Base-by-base conservation (phyloP, 2,797 vertebrate genomes). In the Amniataba percoides region DNA sequence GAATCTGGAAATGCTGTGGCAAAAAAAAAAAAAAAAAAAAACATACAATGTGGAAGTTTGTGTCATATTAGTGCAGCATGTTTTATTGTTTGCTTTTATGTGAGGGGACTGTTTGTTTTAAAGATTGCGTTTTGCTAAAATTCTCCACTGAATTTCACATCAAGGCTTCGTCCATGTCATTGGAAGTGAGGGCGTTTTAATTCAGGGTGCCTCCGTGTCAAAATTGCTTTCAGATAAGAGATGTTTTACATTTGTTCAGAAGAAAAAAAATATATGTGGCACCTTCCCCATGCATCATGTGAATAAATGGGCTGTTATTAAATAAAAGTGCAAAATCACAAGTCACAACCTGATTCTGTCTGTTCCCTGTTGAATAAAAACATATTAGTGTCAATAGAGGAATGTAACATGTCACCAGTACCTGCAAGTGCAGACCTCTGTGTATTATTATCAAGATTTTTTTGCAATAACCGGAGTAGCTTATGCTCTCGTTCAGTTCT, bases 151-250 rank as follows among this genome's bases (percentile, higher is more conserved):
- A 71, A 74, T 89, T 79, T 82, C 58, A 80, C 77, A 86, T 88
- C 78, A 83, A 86, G 68, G 42, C 55, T 63, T 51, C 0, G 5
- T 67, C 31, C 43, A 31, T 77, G 59, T 61, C 59, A 70, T 40
- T 77, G 45, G 65, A 87, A 81, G 68, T 63, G 58, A 82, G 57
- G 5, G 40, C 79, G 78, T 78, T 86, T 83, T 86, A 85, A 89
- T 89, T 66, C 66, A 55, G 69, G 59, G 56, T 71, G 48, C 60
- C 56, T 81, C 64, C 75, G 73, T 89, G 84, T 89, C 77, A 88
- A 71, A 90, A 88, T 82, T 74, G 67, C 66, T 88, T 82, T 89
- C 63, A 79, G 73, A 87, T 89, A 74, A 87, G 79, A 79, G 49
- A 85, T 88, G 72, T 75, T 87, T 84, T 77, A 48, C 67, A 68